Evolutionary conservation across 2,113 vertebrate species (phyloP).

Genomic region (Motacilla tschutschensis): DNA sequence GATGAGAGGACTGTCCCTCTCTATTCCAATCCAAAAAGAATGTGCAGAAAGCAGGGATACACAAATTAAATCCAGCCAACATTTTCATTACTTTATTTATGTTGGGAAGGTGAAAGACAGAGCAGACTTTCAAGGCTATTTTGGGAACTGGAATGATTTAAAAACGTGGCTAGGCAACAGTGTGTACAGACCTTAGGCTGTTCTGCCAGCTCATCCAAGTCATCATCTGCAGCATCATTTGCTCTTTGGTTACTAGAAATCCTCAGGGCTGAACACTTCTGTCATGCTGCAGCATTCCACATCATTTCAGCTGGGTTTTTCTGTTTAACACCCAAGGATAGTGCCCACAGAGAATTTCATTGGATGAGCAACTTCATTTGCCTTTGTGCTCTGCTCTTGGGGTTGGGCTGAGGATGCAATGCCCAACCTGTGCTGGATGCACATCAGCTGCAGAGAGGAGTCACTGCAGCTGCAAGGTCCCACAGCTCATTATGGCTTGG

Average conservation of each 20-base stretch:
- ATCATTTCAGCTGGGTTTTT: not conserved
- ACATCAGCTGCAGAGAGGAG: not conserved
- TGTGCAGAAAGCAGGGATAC: not conserved
- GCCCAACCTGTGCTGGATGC: not conserved
- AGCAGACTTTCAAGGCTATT: slow-evolving; percentile 19
- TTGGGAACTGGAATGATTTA: slow-evolving; percentile 13
- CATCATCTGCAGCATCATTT: not conserved
- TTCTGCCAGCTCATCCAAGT: slow-evolving; percentile 22
- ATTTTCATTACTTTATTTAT: slow-evolving; percentile 26
- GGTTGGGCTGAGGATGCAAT: not conserved
- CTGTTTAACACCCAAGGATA: not conserved
- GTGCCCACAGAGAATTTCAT: rapidly evolving
- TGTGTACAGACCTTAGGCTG: not conserved
- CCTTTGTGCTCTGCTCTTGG: not conserved
- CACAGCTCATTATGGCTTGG: rapidly evolving
- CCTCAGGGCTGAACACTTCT: not conserved
- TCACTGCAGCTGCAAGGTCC: not conserved
- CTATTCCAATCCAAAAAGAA: not conserved
- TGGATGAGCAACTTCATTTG: not conserved
- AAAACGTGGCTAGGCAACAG: slow-evolving; percentile 2
- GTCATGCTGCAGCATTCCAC: not conserved
- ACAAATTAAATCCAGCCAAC: not conserved
- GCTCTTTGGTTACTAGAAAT: not conserved
- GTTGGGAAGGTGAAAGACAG: slow-evolving; percentile 27
- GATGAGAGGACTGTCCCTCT: not conserved